Evolutionary conservation across 2,888 invertebrate species (phyloP).

Genomic region (Trisateles emortualis): DNA sequence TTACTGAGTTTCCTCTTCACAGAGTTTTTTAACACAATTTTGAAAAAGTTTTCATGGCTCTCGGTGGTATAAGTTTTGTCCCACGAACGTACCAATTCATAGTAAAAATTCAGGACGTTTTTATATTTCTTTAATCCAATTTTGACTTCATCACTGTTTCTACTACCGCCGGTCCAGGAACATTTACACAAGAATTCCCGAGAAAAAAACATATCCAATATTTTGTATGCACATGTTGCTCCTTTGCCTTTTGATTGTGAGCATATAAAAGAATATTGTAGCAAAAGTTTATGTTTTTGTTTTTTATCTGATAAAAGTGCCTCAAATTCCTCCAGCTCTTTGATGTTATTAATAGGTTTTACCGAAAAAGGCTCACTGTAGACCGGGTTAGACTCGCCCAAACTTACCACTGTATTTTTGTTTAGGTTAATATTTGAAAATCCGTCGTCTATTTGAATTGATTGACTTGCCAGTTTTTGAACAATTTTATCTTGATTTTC

Average conservation of each 20-base stretch:
- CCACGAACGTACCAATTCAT: conserved; percentile 19
- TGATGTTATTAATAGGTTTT: conserved; percentile 19
- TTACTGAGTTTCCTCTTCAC: conserved; percentile 19
- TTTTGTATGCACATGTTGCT: conserved; percentile 21
- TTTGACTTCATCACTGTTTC: conserved; percentile 19
- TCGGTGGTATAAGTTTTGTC: conserved; percentile 19
- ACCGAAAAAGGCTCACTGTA: conserved; percentile 19
- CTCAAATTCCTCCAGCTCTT: conserved; percentile 26
- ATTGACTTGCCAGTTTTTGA: conserved; percentile 22
- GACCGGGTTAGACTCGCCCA: conserved; percentile 18
- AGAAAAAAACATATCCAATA: conserved; percentile 21
- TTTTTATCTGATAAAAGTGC: conserved; percentile 16
- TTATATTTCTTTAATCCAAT: conserved; percentile 19
- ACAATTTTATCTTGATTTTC: conserved; percentile 11
- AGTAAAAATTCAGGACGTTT: conserved; percentile 23
- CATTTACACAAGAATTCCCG: conserved; percentile 25
- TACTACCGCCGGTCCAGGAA: conserved; percentile 24
- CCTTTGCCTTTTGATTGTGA: conserved; percentile 19
- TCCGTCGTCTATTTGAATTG: conserved; percentile 18
- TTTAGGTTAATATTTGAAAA: conserved; percentile 17
- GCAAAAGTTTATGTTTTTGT: conserved; percentile 18
- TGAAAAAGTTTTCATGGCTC: conserved; percentile 24
- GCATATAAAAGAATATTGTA: conserved; percentile 15
- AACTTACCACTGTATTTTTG: conserved; percentile 19
- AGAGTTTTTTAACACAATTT: conserved; percentile 21